Evolutionary conservation across 2,113 vertebrate genomes (phyloP), one percentile per base, ranked within the genome.

Genomic region (Ariopsis seemanni): DNA sequence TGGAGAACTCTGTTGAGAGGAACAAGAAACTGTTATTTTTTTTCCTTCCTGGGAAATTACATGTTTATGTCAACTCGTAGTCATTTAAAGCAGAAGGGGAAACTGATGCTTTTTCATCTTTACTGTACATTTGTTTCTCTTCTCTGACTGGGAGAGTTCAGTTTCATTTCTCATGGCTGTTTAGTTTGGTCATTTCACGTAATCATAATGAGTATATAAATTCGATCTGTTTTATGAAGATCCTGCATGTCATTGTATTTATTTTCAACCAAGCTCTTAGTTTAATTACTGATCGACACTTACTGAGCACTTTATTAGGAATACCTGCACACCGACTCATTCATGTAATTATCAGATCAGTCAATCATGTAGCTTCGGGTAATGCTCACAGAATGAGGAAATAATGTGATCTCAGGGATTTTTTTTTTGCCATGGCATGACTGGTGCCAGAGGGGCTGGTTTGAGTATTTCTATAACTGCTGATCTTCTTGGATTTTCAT

Each of bases 101-200:
- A 72, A 42, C 30, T 55, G 12, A 7, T 79, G 22, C 8, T 75
- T 77, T 84, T 85, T 75, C 83, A 48, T 79, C 20, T 80, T 15
- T 80, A 55, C 20, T 57, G 48, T 53, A 52, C 22, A 7, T 50
- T 48, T 77, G 50, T n/a, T 81, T 34, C 78, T 34, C 9, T 79
- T 7, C 57, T 85, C 34, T n/a, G 2, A 27, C 52, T 75, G 55
- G 22, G 22, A 79, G 27, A 53, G 1, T 12, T 52, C 58, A 85
- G 58, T 7, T 67, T 85, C 57, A 62, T 58, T 18, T 75, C 34
- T 77, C n/a, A 78, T 30, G 34, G 58, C 48, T 27, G 72, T 52
- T 18, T 5, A 55, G 27, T 72, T 74, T 22, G 7, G 18, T 34
- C 14, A 84, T 72, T 57, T 72, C 27, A 22, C 27, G 4, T 25